Evolutionary conservation across 1,140 invertebrate genomes (phyloP).

Genomic region (Leptinotarsa defecta): DNA sequence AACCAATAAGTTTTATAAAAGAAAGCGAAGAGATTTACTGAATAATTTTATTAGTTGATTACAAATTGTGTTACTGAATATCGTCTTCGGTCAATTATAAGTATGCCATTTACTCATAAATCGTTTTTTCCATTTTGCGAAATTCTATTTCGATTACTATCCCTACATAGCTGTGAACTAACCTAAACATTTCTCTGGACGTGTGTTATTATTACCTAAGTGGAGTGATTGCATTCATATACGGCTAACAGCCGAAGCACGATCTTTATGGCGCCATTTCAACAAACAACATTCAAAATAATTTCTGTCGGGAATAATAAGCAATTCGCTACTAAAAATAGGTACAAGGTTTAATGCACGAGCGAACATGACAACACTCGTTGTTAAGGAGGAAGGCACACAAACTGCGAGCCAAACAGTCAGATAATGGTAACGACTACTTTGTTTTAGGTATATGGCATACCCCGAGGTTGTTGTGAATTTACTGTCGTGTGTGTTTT

Average conservation of each 20-base stretch:
- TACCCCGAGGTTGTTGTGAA: not conserved
- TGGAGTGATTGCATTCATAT: not conserved
- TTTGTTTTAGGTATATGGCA: not conserved
- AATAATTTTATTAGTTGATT: no score
- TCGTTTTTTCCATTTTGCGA: no score
- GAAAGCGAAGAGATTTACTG: no score
- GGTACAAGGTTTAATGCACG: not conserved
- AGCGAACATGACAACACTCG: not conserved
- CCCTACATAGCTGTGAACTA: no score
- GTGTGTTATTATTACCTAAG: not conserved
- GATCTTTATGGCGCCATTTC: not conserved
- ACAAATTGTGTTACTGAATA: no score
- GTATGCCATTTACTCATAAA: no score
- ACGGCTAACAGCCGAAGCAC: not conserved
- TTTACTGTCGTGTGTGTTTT: not conserved
- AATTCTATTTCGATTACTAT: no score
- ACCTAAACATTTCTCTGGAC: no score
- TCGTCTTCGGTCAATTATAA: no score
- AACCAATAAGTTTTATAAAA: no score
- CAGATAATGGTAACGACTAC: not conserved
- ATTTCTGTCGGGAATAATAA: constrained; percentile 4
- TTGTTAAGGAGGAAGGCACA: not conserved
- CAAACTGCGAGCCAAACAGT: constrained; percentile 1
- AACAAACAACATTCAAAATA: not conserved
- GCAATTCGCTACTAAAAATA: constrained; percentile 6